Percentiles rank a stretch among this genome's conserved stretches.
These are phyloP conservation scores for Theocolax elegans DNA, from an alignment of 1,140 invertebrate genomes.

Conservation along the genomic window DNA sequence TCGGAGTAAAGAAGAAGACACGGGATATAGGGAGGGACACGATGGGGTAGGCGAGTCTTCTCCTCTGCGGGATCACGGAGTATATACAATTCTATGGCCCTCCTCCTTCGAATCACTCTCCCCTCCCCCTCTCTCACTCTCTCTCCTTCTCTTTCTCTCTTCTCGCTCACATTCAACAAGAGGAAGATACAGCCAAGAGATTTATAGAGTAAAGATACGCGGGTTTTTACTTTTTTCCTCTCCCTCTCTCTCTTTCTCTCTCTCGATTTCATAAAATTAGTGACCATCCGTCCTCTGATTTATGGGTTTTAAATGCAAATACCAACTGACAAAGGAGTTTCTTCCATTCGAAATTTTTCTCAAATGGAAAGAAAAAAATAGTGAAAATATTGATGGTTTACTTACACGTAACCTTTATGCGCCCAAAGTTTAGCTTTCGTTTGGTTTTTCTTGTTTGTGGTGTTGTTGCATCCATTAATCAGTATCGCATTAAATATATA, in stretches of 20 bases:
- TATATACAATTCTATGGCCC: constrained; percentile 19
- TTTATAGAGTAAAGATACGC: constrained; percentile 39
- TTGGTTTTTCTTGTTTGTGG: no score
- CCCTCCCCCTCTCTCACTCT: no score
- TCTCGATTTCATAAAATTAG: constrained; percentile 39
- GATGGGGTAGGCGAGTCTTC: constrained; percentile 19
- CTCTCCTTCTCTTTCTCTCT: constrained; percentile 2
- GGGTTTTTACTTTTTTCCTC: not conserved
- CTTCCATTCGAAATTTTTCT: not conserved
- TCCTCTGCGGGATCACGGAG: constrained; percentile 21
- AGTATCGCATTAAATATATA: no score
- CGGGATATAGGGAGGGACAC: constrained; percentile 4
- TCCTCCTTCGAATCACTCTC: not conserved
- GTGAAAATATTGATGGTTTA: no score
- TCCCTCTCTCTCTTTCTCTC: not conserved
- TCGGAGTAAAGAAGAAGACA: constrained; percentile 28
- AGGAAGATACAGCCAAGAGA: constrained; percentile 32
- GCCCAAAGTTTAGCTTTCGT: no score
- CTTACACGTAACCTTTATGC: no score
- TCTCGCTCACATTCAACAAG: constrained; percentile 23
- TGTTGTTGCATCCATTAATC: no score
- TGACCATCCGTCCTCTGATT: constrained; percentile 29
- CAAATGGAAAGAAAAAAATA: constrained; percentile 8
- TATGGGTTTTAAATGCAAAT: constrained; percentile 30
- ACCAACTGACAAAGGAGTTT: constrained; percentile 14